Evolutionary conservation across 2,888 invertebrate species (phyloP).

Genomic region (Eupsilia transversa): DNA sequence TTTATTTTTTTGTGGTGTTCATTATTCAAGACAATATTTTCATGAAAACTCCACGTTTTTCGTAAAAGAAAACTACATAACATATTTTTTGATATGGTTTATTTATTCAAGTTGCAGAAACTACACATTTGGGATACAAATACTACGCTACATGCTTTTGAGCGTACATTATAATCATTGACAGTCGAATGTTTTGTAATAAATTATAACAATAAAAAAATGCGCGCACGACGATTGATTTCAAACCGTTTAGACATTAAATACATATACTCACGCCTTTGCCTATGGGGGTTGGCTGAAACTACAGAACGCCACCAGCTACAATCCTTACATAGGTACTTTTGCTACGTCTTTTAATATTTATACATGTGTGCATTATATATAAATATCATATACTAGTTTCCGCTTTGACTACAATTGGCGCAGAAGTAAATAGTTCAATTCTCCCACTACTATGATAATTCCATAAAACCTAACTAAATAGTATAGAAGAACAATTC

Average conservation of each 20-base stretch:
- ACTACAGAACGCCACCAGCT: not conserved
- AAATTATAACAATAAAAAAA: constrained; percentile 14
- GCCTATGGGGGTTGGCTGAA: not conserved
- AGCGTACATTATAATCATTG: constrained; percentile 58
- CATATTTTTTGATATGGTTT: constrained; percentile 72
- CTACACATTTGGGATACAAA: constrained; percentile 75
- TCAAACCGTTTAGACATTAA: constrained; percentile 9
- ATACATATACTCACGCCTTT: not conserved
- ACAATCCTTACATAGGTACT: not conserved
- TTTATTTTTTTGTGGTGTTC: constrained; percentile 72
- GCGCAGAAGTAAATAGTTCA: not conserved
- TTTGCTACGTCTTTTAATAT: not conserved
- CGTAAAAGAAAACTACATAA: not conserved
- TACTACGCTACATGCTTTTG: constrained; percentile 66
- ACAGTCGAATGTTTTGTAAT: constrained; percentile 21
- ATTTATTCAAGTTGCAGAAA: constrained; percentile 70
- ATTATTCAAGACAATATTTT: not conserved
- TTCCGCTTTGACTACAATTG: constrained; percentile 5
- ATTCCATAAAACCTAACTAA: constrained; percentile 21
- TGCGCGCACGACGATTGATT: constrained; percentile 36
- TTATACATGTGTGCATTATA: constrained; percentile 8
- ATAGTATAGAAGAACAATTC: constrained; percentile 20
- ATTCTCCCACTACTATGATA: not conserved
- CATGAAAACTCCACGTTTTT: not conserved
- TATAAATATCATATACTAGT: constrained; percentile 10